Conservation (phyloP, 1,140 invertebrate genomes). For the Drosophila mauritiana region DNA sequence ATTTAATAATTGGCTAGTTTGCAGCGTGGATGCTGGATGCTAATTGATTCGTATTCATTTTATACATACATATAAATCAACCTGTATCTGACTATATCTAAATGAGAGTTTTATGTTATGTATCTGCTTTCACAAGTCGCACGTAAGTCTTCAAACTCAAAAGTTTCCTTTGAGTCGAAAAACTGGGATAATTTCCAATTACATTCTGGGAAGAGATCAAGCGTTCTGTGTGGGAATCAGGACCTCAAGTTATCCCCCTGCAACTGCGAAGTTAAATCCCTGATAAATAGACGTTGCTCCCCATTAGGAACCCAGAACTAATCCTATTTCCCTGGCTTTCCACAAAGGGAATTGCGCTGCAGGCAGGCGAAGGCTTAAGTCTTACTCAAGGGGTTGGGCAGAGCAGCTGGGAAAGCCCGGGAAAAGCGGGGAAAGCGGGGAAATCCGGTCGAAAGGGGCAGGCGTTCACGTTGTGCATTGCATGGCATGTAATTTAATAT, state of each 20-base stretch:
- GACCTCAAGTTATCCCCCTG: not conserved
- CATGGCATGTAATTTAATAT: slow-evolving; percentile 76
- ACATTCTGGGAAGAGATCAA: not conserved
- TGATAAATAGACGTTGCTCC: slow-evolving; percentile 35
- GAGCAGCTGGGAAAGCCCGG: not conserved
- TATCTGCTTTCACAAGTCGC: not conserved
- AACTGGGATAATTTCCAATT: slow-evolving; percentile 2
- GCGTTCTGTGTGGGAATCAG: not conserved
- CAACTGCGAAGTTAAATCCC: slow-evolving; percentile 20
- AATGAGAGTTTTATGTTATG: not conserved
- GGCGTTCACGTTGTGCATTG: slow-evolving; percentile 50
- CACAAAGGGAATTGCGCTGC: slow-evolving; percentile 32
- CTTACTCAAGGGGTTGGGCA: not conserved
- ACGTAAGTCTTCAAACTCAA: not conserved
- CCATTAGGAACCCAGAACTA: slow-evolving; percentile 20
- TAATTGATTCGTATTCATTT: not conserved
- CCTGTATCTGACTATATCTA: too few relatives aligned
- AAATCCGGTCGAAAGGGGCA: not conserved
- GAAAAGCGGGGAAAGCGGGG: not conserved
- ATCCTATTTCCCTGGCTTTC: slow-evolving; percentile 17
- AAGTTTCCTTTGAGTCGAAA: not conserved
- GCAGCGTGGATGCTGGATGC: too few relatives aligned
- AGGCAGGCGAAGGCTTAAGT: slow-evolving; percentile 21
- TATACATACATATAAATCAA: not conserved
- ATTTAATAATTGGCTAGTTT: not conserved